Percentiles rank a stretch among this genome's conserved stretches.
These are phyloP conservation scores for Chrysolina haemoptera DNA, from an alignment of 2,888 invertebrate genomes.

Conservation along the genomic window DNA sequence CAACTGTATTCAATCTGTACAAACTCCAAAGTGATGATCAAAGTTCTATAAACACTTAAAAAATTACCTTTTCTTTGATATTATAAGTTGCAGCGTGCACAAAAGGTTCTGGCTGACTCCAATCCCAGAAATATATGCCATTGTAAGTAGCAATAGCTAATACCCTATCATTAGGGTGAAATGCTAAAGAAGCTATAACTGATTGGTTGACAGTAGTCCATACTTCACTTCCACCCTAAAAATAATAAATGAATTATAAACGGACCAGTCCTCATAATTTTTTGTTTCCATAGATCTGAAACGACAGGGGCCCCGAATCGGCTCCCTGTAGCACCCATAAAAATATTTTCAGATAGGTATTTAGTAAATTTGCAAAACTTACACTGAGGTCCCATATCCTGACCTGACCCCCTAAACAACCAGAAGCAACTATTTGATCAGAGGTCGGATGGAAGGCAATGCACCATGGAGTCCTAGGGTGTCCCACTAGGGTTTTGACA, in stretches of 20 bases:
- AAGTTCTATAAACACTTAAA: neutral
- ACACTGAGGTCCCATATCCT: slow-evolving; percentile 89
- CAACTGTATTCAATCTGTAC: too few relatives aligned
- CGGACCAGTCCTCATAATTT: neutral
- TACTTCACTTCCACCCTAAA: slow-evolving; percentile 87
- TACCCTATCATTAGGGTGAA: slow-evolving; percentile 87
- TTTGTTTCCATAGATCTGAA: neutral
- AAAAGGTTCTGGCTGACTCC: slow-evolving; percentile 84
- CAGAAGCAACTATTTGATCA: slow-evolving; percentile 87
- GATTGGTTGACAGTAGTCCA: slow-evolving; percentile 83
- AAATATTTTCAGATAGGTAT: too few relatives aligned
- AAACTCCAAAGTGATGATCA: too few relatives aligned
- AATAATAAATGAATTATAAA: neutral
- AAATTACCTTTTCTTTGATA: slow-evolving; percentile 82
- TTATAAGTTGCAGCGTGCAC: slow-evolving; percentile 82
- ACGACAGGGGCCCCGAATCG: neutral
- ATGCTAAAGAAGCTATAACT: slow-evolving; percentile 88
- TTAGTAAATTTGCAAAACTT: slow-evolving; percentile 45
- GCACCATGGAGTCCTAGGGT: slow-evolving; percentile 93
- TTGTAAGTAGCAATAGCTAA: slow-evolving; percentile 90
- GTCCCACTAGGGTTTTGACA: slow-evolving; percentile 83
- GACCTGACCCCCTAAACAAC: slow-evolving; percentile 91
- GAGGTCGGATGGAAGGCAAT: slow-evolving; percentile 90
- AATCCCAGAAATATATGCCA: slow-evolving; percentile 92
- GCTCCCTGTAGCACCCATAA: neutral